Conservation (phyloP, 92 coral and sea anemone species). For the Metridium senile region DNA sequence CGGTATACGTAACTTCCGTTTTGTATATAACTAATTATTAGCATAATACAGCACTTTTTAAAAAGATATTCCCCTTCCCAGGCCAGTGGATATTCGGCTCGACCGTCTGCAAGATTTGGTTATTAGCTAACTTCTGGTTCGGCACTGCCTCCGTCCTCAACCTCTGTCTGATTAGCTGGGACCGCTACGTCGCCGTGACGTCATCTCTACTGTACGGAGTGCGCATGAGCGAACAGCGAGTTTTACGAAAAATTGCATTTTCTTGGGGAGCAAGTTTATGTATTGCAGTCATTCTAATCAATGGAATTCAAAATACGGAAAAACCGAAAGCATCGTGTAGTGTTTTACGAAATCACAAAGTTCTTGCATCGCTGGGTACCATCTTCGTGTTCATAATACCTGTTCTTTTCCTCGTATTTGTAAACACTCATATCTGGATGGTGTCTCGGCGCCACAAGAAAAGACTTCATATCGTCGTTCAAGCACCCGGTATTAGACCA, state of each 20-base stretch:
- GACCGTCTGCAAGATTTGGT: constrained; percentile 54
- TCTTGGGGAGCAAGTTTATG: constrained; percentile 43
- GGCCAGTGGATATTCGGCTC: constrained; percentile 79
- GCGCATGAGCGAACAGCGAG: constrained; percentile 59
- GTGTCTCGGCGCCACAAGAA: constrained; percentile 53
- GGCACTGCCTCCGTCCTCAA: constrained; percentile 69
- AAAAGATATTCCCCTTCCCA: constrained; percentile 29
- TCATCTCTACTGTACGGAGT: constrained; percentile 61
- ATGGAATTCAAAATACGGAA: constrained; percentile 11
- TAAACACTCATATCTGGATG: constrained; percentile 57
- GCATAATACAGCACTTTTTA: no score
- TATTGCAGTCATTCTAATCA: constrained; percentile 15
- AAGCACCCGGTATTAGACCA: neutral
- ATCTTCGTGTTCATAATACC: constrained; percentile 47
- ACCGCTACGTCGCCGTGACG: constrained; percentile 83
- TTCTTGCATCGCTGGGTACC: constrained; percentile 19
- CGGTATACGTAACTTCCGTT: no score
- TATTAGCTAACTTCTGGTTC: constrained; percentile 65
- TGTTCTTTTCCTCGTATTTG: constrained; percentile 55
- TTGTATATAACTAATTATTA: no score
- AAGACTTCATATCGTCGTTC: constrained; percentile 20
- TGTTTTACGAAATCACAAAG: constrained; percentile 41
- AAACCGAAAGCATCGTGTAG: constrained; percentile 34
- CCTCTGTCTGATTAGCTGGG: constrained; percentile 85
- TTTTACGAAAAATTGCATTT: constrained; percentile 42